Evolutionary conservation across 2,797 vertebrate genomes (phyloP).

Genomic region (Sandelia bainsii): DNA sequence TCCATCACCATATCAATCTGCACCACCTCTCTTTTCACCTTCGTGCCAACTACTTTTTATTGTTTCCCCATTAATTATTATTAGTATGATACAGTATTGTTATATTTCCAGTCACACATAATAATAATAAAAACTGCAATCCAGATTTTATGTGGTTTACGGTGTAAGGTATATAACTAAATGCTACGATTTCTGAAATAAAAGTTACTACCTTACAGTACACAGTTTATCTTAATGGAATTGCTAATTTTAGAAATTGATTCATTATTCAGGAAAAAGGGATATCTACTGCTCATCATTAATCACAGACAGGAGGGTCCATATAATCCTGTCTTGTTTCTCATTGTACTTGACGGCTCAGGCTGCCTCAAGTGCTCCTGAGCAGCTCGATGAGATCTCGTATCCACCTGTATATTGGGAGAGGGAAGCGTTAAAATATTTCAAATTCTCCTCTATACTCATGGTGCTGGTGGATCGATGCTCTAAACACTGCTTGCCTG

Average conservation of each 20-base stretch:
- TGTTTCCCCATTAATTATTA: conserved; percentile 67
- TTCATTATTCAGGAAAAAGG: conserved; percentile 28
- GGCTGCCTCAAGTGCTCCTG: conserved; percentile 48
- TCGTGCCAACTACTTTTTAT: conserved; percentile 54
- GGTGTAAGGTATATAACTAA: conserved; percentile 15
- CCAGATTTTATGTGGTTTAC: conserved; percentile 21
- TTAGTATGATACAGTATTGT: conserved; percentile 55
- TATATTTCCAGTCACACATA: conserved; percentile 32
- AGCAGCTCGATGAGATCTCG: conserved; percentile 61
- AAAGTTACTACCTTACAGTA: conserved; percentile 4
- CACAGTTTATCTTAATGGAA: conserved; percentile 11
- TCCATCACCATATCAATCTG: conserved; percentile 82
- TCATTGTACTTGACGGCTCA: conserved; percentile 46
- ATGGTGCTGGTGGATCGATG: conserved; percentile 76
- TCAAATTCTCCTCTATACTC: conserved; percentile 80
- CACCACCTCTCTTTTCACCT: conserved; percentile 72
- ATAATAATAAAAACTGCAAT: conserved; percentile 2
- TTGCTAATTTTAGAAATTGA: conserved; percentile 12
- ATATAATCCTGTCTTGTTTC: conserved; percentile 46
- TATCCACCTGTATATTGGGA: conserved; percentile 68
- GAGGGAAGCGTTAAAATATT: conserved; percentile 75
- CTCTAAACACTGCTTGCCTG: conserved; percentile 74
- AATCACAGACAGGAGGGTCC: conserved; percentile 47
- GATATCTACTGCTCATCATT: conserved; percentile 40
- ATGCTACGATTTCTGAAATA: background rate